Base-by-base conservation (phyloP, 2,113 vertebrate genomes). In the Merops nubicus region DNA sequence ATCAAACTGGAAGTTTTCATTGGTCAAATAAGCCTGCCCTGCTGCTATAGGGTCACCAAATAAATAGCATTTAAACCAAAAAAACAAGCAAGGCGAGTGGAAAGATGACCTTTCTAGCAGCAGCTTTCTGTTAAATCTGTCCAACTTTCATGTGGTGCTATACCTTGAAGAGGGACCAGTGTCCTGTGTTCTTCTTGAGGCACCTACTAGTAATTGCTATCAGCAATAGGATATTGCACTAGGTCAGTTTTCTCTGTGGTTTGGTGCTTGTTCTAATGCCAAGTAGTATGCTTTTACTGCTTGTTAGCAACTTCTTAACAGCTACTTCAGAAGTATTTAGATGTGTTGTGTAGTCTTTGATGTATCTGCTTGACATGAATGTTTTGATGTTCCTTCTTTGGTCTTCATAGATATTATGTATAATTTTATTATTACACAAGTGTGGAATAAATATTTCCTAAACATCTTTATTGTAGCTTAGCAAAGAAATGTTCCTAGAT, bases 321-420 rank as follows among this genome's bases (percentile, higher is more conserved):
- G 17, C 15, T 57, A 12, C 33, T 73, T 62, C 36, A 74, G 59
- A 73, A 50, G 8, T 59, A 15, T 47, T 47, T 48, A 33, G 47
- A 18, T 36, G 9, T 26, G 11, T 22, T 63, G 19, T 22, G 6
- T 69, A 8, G 64, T 63, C 36, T 90, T 47, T 59, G 18, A 47
- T 10, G 45, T 53, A 40, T 3, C 25, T 91, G 38, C n/a, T 18
- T 28, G 53, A 70, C 21, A 5, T 0, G 1, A 14, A 14, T 47
- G 17, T 67, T 91, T 82, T 64, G 3, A 68, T 89, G 12, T 74
- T 75, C 29, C 33, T 79, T 57, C 11, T 62, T 85, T 75, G 4
- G 3, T 74, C 15, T 70, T 89, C 20, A 21, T 63, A 57, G 18
- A 69, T 48, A 12, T 5, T 19, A 8, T 48, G 2, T 43, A 50